Evolutionary conservation across 2,797 vertebrate species (phyloP), one percentile per base, ranked within the genome.

Genomic region (Erethizon dorsatum): DNA sequence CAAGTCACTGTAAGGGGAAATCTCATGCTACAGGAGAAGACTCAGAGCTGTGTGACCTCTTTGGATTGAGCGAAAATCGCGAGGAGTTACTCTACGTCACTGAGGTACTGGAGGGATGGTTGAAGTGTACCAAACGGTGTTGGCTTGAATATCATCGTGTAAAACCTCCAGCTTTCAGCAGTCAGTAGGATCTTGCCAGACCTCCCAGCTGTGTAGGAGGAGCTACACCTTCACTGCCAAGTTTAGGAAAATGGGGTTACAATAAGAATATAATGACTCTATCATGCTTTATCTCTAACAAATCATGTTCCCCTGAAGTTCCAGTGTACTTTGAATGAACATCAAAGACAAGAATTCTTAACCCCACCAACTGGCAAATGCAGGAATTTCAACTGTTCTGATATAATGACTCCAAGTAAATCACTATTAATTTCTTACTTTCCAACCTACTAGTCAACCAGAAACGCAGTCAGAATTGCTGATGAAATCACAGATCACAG

Each of bases 321-420:
- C 22, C 37, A 88, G 57, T 33, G 54, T 56, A 37, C 80, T 96
- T 33, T 91, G 85, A 93, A 88, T 93, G 90, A 94, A 94, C 73
- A 90, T 75, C 85, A 94, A 97, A 96, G 85, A 65, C 71, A 87
- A 94, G 73, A 91, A 97, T 88, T 79, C 77, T 92, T 78, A 97
- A 98, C 92, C 83, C 96, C 97, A 98, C 91, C 97, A 97, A 85
- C 71, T 98, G 98, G 96, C 85, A 97, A 96, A 96, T 50, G 90
- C 0, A 63, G 96, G 97, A 98, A 98, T 90, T 98, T 91, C 78
- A 65, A 90, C 9, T 5, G 77, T 94, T 97, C 75, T 71, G 96
- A 78, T 63, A 61, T 1, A 0, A 0, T n/a, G 82, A 87, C 65
- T 93, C 50, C 24, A 59, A 95, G 54, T 79, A 96, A 98, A 98